These are phyloP conservation scores for Saguinus oedipus DNA, from an alignment of 2,797 vertebrate species.

Conservation along the genomic window DNA sequence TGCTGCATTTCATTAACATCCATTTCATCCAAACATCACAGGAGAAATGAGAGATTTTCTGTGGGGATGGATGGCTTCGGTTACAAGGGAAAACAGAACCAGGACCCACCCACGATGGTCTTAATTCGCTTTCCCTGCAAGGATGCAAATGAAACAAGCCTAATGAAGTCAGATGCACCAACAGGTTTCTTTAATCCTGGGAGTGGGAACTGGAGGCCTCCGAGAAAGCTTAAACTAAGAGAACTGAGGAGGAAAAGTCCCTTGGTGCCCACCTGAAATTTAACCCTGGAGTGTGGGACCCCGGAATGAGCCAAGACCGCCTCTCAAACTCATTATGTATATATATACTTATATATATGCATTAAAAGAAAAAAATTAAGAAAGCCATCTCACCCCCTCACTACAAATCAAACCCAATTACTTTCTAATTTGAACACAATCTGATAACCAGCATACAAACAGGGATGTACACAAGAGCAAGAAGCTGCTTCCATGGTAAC, in stretches of 20 bases:
- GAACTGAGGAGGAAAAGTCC: neutral
- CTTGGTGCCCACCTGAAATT: slow-evolving; percentile 5
- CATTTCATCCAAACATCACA: slow-evolving; percentile 26
- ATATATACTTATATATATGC: neutral
- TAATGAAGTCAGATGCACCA: slow-evolving; percentile 60
- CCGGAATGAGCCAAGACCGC: neutral
- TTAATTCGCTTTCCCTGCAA: neutral
- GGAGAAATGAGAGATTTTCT: neutral
- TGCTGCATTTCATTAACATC: slow-evolving; percentile 47
- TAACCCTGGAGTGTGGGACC: neutral
- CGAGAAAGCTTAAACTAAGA: neutral
- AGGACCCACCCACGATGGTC: neutral
- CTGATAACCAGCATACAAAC: slow-evolving; percentile 73
- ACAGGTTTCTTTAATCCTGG: slow-evolving; percentile 68
- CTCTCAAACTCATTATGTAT: neutral
- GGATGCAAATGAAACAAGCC: slow-evolving; percentile 16
- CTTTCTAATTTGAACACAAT: slow-evolving; percentile 78
- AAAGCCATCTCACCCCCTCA: slow-evolving; percentile 51
- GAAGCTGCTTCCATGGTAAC: slow-evolving; percentile 86
- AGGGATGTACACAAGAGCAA: slow-evolving; percentile 70
- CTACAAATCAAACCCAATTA: slow-evolving; percentile 77
- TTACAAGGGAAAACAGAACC: neutral
- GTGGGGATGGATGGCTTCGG: neutral
- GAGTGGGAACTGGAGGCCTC: neutral
- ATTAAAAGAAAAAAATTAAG: neutral